Percentiles rank a stretch among this genome's conserved stretches.
phyloP scores from a whole-genome alignment of 1,140 invertebrate genomes.

The Potamilus streckersoni region DNA sequence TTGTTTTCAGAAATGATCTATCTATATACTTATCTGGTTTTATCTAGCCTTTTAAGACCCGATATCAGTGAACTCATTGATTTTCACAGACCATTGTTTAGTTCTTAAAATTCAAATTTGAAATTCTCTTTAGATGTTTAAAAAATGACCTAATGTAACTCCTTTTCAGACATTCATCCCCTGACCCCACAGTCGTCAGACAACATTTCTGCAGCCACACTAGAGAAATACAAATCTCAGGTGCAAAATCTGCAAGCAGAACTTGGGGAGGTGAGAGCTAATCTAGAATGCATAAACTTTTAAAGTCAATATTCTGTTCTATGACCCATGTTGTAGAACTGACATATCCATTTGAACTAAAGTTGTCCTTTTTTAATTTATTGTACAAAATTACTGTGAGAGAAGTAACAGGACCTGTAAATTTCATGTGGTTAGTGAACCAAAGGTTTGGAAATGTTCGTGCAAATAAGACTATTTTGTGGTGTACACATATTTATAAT shows the following conservation, averaged over 20 bases:
- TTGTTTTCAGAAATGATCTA: neutral
- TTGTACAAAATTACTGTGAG: no score
- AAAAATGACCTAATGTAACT: neutral
- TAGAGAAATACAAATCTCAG: conserved; percentile 44
- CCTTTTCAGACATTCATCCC: neutral
- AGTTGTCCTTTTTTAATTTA: neutral
- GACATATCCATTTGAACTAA: neutral
- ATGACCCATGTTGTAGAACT: neutral
- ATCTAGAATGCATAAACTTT: neutral
- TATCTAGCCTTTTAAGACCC: conserved; percentile 6
- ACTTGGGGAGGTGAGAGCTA: conserved; percentile 32
- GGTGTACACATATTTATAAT: no score
- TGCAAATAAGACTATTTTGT: no score
- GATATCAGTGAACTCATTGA: conserved; percentile 2
- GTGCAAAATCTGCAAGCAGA: conserved; percentile 35
- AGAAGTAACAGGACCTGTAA: no score
- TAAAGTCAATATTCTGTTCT: no score
- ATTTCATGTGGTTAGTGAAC: no score
- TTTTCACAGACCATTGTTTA: neutral
- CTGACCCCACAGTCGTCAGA: conserved; percentile 28
- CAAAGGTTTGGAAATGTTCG: no score
- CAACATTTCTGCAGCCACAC: conserved; percentile 35
- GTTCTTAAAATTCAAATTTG: neutral
- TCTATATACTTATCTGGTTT: neutral
- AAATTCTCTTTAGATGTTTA: neutral